phyloP scores from a whole-genome alignment of 2,797 vertebrate genomes.

The Phalloptychus januarius region DNA sequence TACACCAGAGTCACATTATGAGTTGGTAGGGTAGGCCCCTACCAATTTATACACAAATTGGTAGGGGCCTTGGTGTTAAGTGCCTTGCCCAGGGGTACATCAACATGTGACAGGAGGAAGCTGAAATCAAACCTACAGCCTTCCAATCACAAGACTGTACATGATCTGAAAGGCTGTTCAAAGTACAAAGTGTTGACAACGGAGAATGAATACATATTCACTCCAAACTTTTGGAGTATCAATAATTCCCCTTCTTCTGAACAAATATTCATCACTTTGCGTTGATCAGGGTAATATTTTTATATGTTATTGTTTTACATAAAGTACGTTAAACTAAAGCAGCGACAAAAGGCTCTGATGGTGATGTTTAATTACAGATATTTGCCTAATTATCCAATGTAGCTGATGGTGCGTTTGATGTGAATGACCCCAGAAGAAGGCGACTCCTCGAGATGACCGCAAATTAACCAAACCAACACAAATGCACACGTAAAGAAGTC shows the following conservation, averaged over 20 bases:
- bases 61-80: background rate
- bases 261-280: background rate
- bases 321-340: background rate
- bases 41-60: background rate
- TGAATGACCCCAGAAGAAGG: constrained; percentile 4
- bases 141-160: too few relatives aligned
- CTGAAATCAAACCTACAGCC: background rate
- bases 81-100: background rate
- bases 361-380: background rate
- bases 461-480: constrained; percentile 17
- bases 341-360: background rate
- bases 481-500: background rate
- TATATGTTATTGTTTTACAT: background rate
- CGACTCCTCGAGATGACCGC: constrained; percentile 29
- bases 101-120: background rate
- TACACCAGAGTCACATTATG: too few relatives aligned
- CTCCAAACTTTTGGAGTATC: background rate
- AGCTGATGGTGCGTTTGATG: background rate
- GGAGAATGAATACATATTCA: background rate
- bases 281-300: background rate
- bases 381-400: too few relatives aligned
- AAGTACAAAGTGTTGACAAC: background rate
- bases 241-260: background rate
- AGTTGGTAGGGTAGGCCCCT: too few relatives aligned
- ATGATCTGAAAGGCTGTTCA: background rate